Evolutionary conservation across 2,113 vertebrate species (phyloP), one percentile per base, ranked within the genome.

Genomic region (Hippocampus comes): DNA sequence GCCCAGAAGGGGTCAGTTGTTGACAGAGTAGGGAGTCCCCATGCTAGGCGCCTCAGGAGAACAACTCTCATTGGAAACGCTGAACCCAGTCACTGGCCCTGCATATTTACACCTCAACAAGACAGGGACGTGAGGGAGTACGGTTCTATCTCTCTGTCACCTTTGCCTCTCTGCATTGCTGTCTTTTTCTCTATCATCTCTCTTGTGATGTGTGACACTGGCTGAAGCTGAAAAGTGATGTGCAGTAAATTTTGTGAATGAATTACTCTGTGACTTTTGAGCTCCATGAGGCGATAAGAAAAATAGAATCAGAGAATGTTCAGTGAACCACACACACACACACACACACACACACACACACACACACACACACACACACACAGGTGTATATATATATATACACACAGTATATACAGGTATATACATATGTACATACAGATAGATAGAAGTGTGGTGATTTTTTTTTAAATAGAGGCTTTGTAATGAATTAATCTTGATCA

Each of bases 11-110:
- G 79, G 73, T 68, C 79, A 18, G 17, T 63, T 77, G 83, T 82
- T 85, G 76, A 76, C 66, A 76, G 83, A 70, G 78, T 79, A 73
- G 12, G 4, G 70, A 71, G 69, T 84, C 85, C 77, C 78, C 0
- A 65, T 80, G 80, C 84, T 48, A 21, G 72, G 49, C 64, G 72
- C 68, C 81, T 87, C 79, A 57, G 34, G 76, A 87, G 88, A 86
- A 82, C 81, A 82, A 72, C 78, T 78, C 78, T 67, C 77, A 74
- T 72, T 46, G 71, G 76, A 80, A 84, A 81, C 78, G 64, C 79
- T 89, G 87, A 90, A 87, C 87, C 61, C 63, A 34, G 67, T 53
- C n/a, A 5, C 66, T 81, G 82, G 86, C 83, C 86, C 76, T 71
- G 80, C 82, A 73, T 86, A 86, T 91, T 91, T 89, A 78, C 86